These are phyloP conservation scores for Erythrolamprus reginae DNA, from an alignment of 2,113 vertebrate species.

Conservation along the genomic window DNA sequence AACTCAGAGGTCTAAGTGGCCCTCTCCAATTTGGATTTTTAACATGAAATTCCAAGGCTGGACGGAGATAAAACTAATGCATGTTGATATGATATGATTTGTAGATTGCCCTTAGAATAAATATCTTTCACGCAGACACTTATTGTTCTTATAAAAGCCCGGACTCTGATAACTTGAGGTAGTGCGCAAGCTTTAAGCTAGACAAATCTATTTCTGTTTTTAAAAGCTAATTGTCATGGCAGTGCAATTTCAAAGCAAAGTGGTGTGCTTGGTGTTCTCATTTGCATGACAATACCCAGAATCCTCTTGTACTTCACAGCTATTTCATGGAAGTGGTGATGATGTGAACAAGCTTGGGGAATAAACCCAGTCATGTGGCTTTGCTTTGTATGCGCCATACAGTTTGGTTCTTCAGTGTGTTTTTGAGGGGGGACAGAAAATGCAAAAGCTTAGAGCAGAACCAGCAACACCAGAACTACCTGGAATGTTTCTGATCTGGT, in stretches of 20 bases:
- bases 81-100: not conserved
- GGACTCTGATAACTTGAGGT: slow-evolving; percentile 29
- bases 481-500: slow-evolving; percentile 7
- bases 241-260: slow-evolving; percentile 60
- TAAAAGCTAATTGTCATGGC: slow-evolving; percentile 57
- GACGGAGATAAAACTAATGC: not conserved
- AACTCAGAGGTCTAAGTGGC: not conserved
- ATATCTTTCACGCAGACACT: slow-evolving; percentile 12
- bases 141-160: slow-evolving; percentile 18
- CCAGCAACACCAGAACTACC: no score
- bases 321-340: slow-evolving; percentile 51
- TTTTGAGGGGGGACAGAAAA: not conserved
- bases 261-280: slow-evolving; percentile 50
- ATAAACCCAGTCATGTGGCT: slow-evolving; percentile 39
- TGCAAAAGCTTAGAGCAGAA: no score
- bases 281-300: slow-evolving; percentile 64
- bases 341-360: slow-evolving; percentile 45
- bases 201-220: slow-evolving; percentile 50
- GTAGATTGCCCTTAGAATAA: not conserved
- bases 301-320: slow-evolving; percentile 53
- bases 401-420: not conserved
- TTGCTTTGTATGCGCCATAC: slow-evolving; percentile 18
- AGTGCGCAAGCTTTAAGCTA: slow-evolving; percentile 33
- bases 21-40: not conserved
- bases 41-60: not conserved